Evolutionary conservation across 2,888 invertebrate genomes (phyloP), one percentile per base, ranked within the genome.

Genomic region (Drosophila pseudotalamancana): DNA sequence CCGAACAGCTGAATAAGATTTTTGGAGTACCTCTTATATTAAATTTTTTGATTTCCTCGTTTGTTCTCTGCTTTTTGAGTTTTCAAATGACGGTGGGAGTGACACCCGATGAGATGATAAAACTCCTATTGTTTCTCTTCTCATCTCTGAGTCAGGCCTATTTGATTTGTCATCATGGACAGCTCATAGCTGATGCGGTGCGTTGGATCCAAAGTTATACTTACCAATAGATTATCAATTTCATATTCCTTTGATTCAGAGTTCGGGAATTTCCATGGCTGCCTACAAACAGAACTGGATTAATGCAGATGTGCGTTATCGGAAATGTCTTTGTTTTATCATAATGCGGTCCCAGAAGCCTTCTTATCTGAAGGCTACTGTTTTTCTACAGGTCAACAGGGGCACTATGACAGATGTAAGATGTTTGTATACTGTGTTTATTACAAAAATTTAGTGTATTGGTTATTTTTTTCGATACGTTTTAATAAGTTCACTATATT

Each of bases 31-130:
- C 90, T 1, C 8, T 90, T 27, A 46, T 90, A 4, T 68, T 89
- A 16, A 91, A 89, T 65, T 88, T 90, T 53, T 48, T 89, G 21
- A 84, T 89, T 1, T 90, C 90, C 1, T 85, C 90, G 0, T 81
- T 90, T 50, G 79, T 89, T 23, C 89, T 91, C 53, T 91, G 91
- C 49, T 88, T 91, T 63, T 76, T 90, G 59, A 90, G 90, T 2
- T 90, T 91, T 45, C 89, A 90, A 66, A 72, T 88, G 63, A 89
- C 89, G 0, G 70, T 84, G 6, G 89, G 87, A 0, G 81, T 74
- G 3, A 45, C 61, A 1, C 46, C 77, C 0, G 81, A 82, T 6
- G 63, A 79, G 6, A n/a, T 89, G 16, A 35, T 85, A 4, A 90
- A 89, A 48, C 73, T 85, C 11, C 21, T 85, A 0, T 25, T 90